Evolutionary conservation across 2,888 invertebrate genomes (phyloP), one percentile per base, ranked within the genome.

Genomic region (Psylliodes chrysocephalus): DNA sequence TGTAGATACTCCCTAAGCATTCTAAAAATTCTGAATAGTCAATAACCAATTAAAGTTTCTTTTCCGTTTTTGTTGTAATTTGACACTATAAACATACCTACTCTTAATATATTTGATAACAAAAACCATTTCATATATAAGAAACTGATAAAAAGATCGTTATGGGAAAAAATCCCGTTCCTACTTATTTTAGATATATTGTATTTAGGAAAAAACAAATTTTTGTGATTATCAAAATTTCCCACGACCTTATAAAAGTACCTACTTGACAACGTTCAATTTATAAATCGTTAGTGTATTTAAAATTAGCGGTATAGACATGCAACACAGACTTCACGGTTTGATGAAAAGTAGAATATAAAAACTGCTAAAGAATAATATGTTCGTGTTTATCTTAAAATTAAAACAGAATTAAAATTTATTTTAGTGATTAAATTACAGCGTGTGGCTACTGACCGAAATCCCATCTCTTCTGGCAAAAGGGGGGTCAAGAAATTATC

Each of bases 401-500:
- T 1, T 15, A 18, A n/a, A n/a, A n/a, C n/a, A n/a, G n/a, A n/a
- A n/a, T n/a, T n/a, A n/a, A n/a, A 28, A 35, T 51, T 55, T 25
- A 30, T 49, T 57, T 38, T 55, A 14, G 60, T 57, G 59, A 28
- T 52, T 52, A 17, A 47, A 44, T 28, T 38, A 42, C 44, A 59
- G 44, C 54, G 12, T 49, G 49, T 44, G 65, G 42, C 15, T 56
- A 57, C 47, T 35, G 61, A 55, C 57, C 60, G 55, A 54, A n/a
- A 59, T 60, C 61, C 53, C 44, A 52, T 38, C 57, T 61, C 57
- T 46, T 61, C 40, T 61, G 49, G 38, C 33, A 53, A 53, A 59
- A 49, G 53, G 42, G 52, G 47, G 63, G 60, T 63, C 66, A 63
- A 60, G 51, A 30, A 56, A 42, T 66, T 56, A 60, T 59, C 55